Evolutionary conservation across 2,888 invertebrate genomes (phyloP), one percentile per base, ranked within the genome.

Genomic region (Tachina lurida): DNA sequence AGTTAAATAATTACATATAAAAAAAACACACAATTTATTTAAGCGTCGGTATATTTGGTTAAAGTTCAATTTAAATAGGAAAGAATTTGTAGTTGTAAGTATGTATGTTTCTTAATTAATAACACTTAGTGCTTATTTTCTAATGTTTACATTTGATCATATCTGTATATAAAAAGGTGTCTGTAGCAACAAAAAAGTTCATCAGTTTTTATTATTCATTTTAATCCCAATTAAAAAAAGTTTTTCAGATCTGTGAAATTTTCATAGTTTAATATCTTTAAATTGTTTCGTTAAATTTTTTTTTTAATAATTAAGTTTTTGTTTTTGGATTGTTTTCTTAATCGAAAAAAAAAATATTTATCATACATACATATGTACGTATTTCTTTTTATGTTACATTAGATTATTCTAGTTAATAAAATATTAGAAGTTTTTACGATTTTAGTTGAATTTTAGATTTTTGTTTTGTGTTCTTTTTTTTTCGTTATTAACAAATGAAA

Each of bases 401-500:
- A 74, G 80, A 68, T 19, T 74, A 63, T 65, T 63, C 58, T 81
- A 81, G 74, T 81, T 81, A 17, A 67, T 13, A 22, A 73, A 41
- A 73, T 65, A 60, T 39, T 81, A 68, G 49, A 52, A 60, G 19
- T 52, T 43, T 58, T 22, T 49, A 22, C 13, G 10, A 31, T 80
- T 74, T 65, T 60, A 43, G 43, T 19, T 31, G 49, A 31, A 49
- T 68, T 74, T 62, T 74, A 81, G 81, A 41, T 39, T 62, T 56
- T 81, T 58, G 65, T 80, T 74, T 74, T 80, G 58, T 67, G 65
- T 19, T 58, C 31, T 31, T 31, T 31, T 31, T n/a, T 31, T 31
- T 31, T 31, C 31, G 31, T 60, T 63, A 62, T 47, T 71, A 70
- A 62, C 45, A 71, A 79, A 56, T 1, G 31, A 76, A 54, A 31